Conservation (phyloP, 2,797 vertebrate genomes). For the Halcyon chelicuti region DNA sequence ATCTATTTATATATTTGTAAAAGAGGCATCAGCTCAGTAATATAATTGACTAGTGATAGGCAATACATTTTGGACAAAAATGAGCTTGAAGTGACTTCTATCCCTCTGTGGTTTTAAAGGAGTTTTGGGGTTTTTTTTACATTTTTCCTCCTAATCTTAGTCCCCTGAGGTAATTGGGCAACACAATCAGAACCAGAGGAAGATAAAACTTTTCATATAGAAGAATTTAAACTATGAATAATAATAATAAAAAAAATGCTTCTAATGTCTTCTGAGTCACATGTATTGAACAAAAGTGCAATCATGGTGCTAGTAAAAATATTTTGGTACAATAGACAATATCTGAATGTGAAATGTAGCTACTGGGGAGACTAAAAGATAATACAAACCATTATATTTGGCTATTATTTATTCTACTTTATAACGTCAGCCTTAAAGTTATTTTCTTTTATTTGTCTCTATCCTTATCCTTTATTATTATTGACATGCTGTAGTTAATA, state of each 20-base stretch:
- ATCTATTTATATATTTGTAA: background rate
- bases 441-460: background rate
- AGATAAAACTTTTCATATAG: background rate
- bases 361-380: background rate
- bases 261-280: background rate
- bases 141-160: background rate
- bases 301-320: background rate
- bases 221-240: background rate
- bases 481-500: background rate
- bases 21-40: background rate
- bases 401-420: background rate
- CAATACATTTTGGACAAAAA: background rate
- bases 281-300: background rate
- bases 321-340: background rate
- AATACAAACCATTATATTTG: background rate
- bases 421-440: background rate
- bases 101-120: accelerated
- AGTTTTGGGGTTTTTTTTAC: accelerated
- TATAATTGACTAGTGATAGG: background rate
- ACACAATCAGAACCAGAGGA: background rate
- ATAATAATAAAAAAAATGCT: background rate
- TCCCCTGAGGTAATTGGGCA: background rate
- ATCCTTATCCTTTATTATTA: background rate
- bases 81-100: background rate
- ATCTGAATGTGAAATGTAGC: background rate